A percentile compares a stretch with the other conserved stretches of the same genome.
Conservation (phyloP, 2,797 vertebrate genomes). For the Macropodus opercularis region DNA sequence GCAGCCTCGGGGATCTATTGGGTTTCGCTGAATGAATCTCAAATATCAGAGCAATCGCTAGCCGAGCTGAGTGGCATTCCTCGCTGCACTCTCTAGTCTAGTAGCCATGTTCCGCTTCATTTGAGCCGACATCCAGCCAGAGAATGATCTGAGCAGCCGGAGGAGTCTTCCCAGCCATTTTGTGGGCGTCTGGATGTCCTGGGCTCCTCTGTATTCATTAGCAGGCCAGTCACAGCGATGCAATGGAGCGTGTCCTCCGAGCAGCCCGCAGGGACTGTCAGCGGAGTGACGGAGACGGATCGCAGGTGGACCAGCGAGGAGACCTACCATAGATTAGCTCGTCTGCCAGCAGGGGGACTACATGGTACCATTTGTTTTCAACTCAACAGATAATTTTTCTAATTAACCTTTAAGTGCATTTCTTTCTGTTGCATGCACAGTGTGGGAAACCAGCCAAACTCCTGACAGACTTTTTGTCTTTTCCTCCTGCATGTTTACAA, state of each 20-base stretch:
- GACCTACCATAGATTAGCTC: constrained; percentile 84
- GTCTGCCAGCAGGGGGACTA: constrained; percentile 80
- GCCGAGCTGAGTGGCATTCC: constrained; percentile 58
- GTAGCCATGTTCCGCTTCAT: constrained; percentile 77
- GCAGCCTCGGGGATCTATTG: constrained; percentile 50
- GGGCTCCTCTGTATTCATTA: constrained; percentile 80
- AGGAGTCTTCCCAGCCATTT: constrained; percentile 66
- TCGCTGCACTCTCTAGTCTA: constrained; percentile 50
- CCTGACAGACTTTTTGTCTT: constrained; percentile 28
- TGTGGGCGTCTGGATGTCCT: constrained; percentile 61
- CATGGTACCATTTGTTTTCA: constrained; percentile 76
- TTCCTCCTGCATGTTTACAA: constrained; percentile 39
- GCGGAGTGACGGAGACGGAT: constrained; percentile 91
- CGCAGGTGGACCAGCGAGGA: constrained; percentile 80
- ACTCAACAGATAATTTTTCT: constrained; percentile 94
- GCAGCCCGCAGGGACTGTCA: constrained; percentile 79
- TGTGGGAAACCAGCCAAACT: constrained; percentile 38
- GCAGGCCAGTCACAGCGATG: constrained; percentile 74
- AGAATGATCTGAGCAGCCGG: constrained; percentile 57
- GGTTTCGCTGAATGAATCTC: constrained; percentile 70
- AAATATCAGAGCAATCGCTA: constrained; percentile 74
- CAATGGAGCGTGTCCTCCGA: constrained; percentile 78
- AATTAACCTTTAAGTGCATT: constrained; percentile 91
- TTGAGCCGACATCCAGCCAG: constrained; percentile 72
- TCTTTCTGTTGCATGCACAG: constrained; percentile 67